Percentiles rank a stretch among this genome's conserved stretches.
phyloP scores from a whole-genome alignment of 2,113 vertebrate species.

The Bufo bufo region DNA sequence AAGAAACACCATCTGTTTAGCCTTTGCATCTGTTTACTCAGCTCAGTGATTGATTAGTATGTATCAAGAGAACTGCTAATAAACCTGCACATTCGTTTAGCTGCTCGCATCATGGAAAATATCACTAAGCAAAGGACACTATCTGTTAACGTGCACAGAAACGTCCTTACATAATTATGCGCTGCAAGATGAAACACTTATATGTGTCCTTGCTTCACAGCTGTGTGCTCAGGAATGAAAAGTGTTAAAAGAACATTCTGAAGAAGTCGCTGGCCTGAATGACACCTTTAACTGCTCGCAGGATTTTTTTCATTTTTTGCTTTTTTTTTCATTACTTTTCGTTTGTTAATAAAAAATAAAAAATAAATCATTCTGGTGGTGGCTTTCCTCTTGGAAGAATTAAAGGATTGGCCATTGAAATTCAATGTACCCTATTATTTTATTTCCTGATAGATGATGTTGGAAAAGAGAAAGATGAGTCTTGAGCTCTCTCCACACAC shows the following conservation, averaged over 20 bases:
- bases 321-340: no score
- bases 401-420: no score
- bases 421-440: no score
- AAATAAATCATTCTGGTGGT: no score
- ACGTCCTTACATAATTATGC: neutral
- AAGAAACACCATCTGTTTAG: conserved; percentile 56
- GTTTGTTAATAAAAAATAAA: no score
- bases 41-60: conserved; percentile 53
- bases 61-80: conserved; percentile 36
- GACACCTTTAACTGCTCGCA: neutral
- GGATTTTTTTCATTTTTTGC: no score
- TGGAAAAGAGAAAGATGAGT: no score
- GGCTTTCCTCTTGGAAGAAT: no score
- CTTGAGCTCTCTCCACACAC: no score
- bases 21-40: conserved; percentile 52
- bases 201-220: neutral
- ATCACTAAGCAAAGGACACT: conserved; percentile 25
- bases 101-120: conserved; percentile 22
- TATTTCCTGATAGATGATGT: no score
- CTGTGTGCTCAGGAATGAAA: neutral
- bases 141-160: neutral
- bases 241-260: neutral
- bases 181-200: neutral
- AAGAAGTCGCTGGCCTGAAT: neutral
- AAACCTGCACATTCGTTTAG: conserved; percentile 33